Base-by-base conservation (phyloP, 2,797 vertebrate genomes). In the Sebastes itinus region DNA sequence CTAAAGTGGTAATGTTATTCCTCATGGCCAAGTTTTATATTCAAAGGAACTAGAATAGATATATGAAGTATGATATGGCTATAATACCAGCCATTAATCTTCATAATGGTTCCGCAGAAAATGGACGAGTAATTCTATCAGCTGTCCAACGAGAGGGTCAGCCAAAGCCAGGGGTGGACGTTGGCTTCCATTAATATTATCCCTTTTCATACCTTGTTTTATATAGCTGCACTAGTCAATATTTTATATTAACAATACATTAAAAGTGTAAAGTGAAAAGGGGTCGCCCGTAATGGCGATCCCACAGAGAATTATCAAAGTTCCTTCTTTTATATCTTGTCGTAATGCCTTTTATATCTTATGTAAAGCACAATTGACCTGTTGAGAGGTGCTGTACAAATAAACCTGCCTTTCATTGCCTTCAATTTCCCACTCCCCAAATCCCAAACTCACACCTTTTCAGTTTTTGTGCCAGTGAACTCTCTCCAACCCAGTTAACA, bases 81-180 rank as follows among this genome's bases (percentile, higher is more conserved):
- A 46, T 78, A 89, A 90, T 85, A 83, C 63, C 71, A 63, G 80
- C 23, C 84, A 89, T 93, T 86, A 90, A 92, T 93, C 88, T 88
- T 87, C 67, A 71, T 73, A 86, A 56, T 71, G 70, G 83, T 73
- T 78, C 54, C 18, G 18, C 60, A 35, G 70, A 75, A 81, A 80
- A 75, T 66, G 52, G 65, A 59, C 2, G 16, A 69, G 71, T 79
- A 72, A 71, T 84, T 81, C 49, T 68, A 28, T 78, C 30, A 70
- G 74, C 52, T 70, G 61, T 68, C 77, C 33, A 33, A 30, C 49
- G 30, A 58, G n/a, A 72, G 32, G n/a, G n/a, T 58, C 59, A 42
- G 38, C 69, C 38, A 71, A 63, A 73, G 68, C 42, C 56, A 52
- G 42, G 33, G 20, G 10, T 64, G 23, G 28, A 56, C 27, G 63